A percentile compares a stretch with the other conserved stretches of the same genome.
Conservation (phyloP, 2,888 invertebrate species). For the Proisotoma minuta region DNA sequence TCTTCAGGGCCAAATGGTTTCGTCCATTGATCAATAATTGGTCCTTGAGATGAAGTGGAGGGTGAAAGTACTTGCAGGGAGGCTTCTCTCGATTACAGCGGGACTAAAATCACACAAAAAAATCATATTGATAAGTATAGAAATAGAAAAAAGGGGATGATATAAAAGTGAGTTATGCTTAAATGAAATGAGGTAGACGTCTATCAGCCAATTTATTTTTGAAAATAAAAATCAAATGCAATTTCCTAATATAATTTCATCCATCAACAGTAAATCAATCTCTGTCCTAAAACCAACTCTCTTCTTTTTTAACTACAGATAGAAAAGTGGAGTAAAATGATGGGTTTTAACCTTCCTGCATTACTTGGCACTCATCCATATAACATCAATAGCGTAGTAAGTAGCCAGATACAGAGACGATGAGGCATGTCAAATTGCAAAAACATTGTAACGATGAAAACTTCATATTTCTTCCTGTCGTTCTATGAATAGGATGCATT, state of each 20-base stretch:
- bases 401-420: constrained; percentile 8
- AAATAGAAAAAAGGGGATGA: no score
- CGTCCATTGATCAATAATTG: constrained; percentile 99
- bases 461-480: constrained; percentile 8
- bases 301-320: background rate
- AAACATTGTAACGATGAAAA: constrained; percentile 8
- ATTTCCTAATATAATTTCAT: constrained; percentile 7
- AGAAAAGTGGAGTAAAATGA: background rate
- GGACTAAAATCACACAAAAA: constrained; percentile 68
- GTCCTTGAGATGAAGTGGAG: constrained; percentile 99
- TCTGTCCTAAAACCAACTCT: background rate
- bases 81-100: constrained; percentile 99
- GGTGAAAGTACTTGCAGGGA: constrained; percentile 99
- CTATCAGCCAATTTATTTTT: no score
- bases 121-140: background rate
- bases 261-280: constrained; percentile 6
- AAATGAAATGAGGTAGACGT: no score
- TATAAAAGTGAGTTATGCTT: no score
- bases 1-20: constrained; percentile 98
- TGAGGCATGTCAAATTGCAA: constrained; percentile 16
- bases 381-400: constrained; percentile 10
- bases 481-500: constrained; percentile 4
- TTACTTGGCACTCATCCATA: constrained; percentile 9
- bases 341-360: background rate
- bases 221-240: no score